These are phyloP conservation scores for Atherinomorus stipes DNA, from an alignment of 2,113 vertebrate genomes.

Conservation along the genomic window DNA sequence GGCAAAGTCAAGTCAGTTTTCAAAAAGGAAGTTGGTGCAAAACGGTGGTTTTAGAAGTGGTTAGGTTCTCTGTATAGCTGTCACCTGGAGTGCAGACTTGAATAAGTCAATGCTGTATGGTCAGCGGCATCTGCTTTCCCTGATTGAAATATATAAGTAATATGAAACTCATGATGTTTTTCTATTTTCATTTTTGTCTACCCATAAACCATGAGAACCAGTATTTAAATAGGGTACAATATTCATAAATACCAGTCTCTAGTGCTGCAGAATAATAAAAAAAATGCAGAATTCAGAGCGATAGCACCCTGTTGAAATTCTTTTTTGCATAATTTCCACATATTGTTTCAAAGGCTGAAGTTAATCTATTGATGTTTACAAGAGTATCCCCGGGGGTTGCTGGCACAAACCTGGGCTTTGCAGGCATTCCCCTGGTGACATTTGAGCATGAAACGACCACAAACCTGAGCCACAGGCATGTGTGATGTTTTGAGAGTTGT, in stretches of 20 bases:
- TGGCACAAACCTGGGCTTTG: neutral
- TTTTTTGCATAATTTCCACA: neutral
- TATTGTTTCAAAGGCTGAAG: neutral
- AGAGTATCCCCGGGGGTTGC: neutral
- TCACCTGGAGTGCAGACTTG: neutral
- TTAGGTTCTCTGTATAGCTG: neutral
- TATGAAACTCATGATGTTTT: neutral
- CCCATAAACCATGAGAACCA: no score
- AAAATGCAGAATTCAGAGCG: neutral
- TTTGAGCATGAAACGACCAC: neutral
- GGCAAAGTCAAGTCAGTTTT: neutral
- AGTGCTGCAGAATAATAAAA: no score
- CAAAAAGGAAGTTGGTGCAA: conserved; percentile 1
- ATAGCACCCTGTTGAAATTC: no score
- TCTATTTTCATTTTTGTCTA: neutral
- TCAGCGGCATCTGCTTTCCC: neutral
- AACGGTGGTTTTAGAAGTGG: neutral
- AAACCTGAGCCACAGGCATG: neutral
- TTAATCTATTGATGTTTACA: no score
- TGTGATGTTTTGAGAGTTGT: neutral
- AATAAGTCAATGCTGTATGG: neutral
- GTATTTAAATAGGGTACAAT: no score
- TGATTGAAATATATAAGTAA: neutral
- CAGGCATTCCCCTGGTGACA: neutral
- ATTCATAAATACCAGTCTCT: neutral